A percentile compares a stretch with the other conserved stretches of the same genome.
Evolutionary conservation across 2,113 vertebrate genomes (phyloP).

Genomic region (Recurvirostra avosetta): DNA sequence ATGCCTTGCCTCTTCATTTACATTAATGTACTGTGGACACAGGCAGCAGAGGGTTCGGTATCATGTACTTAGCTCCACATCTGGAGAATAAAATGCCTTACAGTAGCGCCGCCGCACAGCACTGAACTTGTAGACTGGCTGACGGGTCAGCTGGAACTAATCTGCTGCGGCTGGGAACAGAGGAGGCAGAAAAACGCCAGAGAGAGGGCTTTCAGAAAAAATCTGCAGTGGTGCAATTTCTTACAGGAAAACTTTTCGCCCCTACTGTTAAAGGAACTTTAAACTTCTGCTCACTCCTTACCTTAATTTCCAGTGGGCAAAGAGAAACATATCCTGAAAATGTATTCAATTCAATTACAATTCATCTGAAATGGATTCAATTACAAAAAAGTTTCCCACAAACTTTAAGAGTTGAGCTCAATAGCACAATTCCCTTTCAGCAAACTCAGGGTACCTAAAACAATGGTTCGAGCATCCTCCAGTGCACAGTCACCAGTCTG

Average conservation of each 20-base stretch:
- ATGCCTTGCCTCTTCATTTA: not conserved
- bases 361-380: accelerated
- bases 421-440: not conserved
- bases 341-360: accelerated
- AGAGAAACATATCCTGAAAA: not conserved
- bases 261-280: not conserved
- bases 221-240: not conserved
- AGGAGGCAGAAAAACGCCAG: not conserved
- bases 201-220: not conserved
- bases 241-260: not conserved
- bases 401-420: not conserved
- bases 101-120: not conserved
- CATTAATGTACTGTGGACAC: accelerated
- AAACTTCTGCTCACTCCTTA: not conserved
- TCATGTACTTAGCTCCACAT: not conserved
- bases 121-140: not conserved
- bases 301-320: not conserved
- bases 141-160: not conserved
- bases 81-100: not conserved
- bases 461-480: not conserved
- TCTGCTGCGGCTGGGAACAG: not conserved
- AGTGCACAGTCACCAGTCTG: not conserved
- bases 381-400: not conserved
- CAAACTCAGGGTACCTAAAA: not conserved
- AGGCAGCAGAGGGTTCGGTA: not conserved